Conservation (phyloP, 1,140 invertebrate genomes). For the Samia ricini region DNA sequence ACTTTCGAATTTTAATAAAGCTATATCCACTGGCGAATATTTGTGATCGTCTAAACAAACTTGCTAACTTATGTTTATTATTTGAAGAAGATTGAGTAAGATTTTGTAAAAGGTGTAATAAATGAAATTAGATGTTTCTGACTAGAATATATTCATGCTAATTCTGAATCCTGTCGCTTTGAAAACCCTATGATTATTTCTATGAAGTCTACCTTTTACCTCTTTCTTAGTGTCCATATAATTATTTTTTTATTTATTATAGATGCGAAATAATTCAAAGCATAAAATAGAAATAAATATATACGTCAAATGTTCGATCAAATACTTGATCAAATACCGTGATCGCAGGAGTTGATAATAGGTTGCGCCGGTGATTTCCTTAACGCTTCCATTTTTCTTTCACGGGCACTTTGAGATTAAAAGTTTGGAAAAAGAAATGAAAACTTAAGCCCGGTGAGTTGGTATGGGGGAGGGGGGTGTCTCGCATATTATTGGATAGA, state of each 20-base stretch:
- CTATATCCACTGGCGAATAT: background rate
- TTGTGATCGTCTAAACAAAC: background rate
- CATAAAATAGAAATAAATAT: background rate
- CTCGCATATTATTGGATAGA: background rate
- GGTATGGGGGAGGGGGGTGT: too few relatives aligned
- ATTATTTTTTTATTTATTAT: too few relatives aligned
- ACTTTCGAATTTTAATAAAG: too few relatives aligned
- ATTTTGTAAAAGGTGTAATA: too few relatives aligned
- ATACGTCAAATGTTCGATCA: background rate
- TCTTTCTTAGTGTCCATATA: too few relatives aligned
- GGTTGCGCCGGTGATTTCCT: constrained; percentile 74
- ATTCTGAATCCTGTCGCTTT: too few relatives aligned
- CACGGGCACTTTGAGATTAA: constrained; percentile 78
- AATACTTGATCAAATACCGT: constrained; percentile 39
- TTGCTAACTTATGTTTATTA: too few relatives aligned
- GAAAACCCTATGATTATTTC: too few relatives aligned
- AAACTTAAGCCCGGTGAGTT: constrained; percentile 47
- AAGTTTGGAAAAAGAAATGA: constrained; percentile 76
- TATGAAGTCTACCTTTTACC: too few relatives aligned
- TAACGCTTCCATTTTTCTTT: constrained; percentile 76
- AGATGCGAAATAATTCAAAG: background rate
- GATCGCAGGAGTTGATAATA: constrained; percentile 66
- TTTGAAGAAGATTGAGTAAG: too few relatives aligned
- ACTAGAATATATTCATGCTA: too few relatives aligned
- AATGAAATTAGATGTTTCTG: too few relatives aligned